phyloP scores from a whole-genome alignment of 2,113 vertebrate genomes.

The Anguilla japonica region DNA sequence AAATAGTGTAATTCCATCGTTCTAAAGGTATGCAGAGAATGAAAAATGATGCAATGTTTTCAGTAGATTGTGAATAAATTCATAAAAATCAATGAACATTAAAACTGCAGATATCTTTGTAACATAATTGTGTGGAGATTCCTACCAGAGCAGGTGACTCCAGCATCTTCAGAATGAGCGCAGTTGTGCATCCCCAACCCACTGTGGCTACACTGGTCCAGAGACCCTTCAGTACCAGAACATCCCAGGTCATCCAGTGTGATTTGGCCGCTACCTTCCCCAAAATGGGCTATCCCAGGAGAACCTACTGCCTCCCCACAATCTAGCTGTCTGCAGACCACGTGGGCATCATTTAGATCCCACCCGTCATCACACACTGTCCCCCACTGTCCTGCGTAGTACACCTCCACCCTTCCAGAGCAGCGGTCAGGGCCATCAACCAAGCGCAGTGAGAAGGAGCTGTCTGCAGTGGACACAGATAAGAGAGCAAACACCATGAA shows the following conservation, averaged over 20 bases:
- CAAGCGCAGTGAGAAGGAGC: background rate
- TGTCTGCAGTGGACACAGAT: background rate
- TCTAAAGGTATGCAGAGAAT: too few species aligned
- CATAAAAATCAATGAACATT: too few species aligned
- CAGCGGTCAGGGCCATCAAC: background rate
- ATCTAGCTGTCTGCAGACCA: background rate
- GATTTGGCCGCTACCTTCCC: background rate
- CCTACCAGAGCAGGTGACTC: background rate
- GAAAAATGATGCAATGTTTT: too few species aligned
- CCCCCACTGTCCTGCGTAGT: background rate
- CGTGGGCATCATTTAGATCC: background rate
- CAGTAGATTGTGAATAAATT: too few species aligned
- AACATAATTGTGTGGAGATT: too few species aligned
- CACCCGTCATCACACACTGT: background rate
- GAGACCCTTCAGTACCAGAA: background rate
- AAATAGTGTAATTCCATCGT: too few species aligned
- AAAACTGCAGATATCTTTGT: too few species aligned
- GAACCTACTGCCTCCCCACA: background rate
- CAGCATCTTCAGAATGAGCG: background rate
- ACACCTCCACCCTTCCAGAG: slow-evolving; percentile 8
- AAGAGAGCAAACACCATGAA: background rate
- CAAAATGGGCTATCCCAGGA: background rate
- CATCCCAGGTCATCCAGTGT: background rate
- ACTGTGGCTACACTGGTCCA: background rate
- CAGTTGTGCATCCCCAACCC: background rate